phyloP scores from a whole-genome alignment of 2,113 vertebrate species.

The Erythrolamprus reginae region DNA sequence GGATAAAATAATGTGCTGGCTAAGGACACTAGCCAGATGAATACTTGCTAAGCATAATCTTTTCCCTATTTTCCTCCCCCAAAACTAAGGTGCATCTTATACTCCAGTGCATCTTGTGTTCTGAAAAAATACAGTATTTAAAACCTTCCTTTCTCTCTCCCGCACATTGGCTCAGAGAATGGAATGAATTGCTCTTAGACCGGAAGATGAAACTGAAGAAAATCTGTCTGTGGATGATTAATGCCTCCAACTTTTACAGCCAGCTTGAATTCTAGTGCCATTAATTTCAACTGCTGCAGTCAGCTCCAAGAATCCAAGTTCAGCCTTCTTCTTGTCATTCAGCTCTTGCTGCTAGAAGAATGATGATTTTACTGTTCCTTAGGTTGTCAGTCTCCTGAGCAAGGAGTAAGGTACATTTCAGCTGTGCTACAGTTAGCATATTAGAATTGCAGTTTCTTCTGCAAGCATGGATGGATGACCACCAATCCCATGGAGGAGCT shows the following conservation, averaged over 20 bases:
- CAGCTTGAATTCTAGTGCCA: background rate
- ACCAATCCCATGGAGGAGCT: background rate
- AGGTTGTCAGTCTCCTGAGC: background rate
- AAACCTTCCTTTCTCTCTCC: background rate
- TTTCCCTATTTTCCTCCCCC: too few relatives aligned
- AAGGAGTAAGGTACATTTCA: fast-evolving
- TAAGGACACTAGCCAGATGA: too few relatives aligned
- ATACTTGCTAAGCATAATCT: too few relatives aligned
- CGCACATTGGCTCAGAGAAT: slow-evolving; percentile 1
- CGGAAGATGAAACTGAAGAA: background rate
- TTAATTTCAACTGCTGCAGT: background rate
- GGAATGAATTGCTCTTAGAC: background rate
- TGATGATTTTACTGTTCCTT: background rate
- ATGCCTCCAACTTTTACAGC: slow-evolving; percentile 13
- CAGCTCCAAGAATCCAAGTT: background rate
- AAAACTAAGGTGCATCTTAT: too few relatives aligned
- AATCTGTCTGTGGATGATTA: slow-evolving; percentile 6
- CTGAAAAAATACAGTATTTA: too few relatives aligned
- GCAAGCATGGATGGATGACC: background rate
- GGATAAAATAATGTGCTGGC: too few relatives aligned
- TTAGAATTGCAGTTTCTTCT: background rate
- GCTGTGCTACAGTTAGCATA: background rate
- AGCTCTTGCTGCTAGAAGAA: background rate
- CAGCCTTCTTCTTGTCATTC: background rate
- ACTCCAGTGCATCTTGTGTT: too few relatives aligned